A percentile compares a stretch with the other conserved stretches of the same genome.
phyloP scores from a whole-genome alignment of 2,113 vertebrate genomes.

The Eulacestoma nigropectus region DNA sequence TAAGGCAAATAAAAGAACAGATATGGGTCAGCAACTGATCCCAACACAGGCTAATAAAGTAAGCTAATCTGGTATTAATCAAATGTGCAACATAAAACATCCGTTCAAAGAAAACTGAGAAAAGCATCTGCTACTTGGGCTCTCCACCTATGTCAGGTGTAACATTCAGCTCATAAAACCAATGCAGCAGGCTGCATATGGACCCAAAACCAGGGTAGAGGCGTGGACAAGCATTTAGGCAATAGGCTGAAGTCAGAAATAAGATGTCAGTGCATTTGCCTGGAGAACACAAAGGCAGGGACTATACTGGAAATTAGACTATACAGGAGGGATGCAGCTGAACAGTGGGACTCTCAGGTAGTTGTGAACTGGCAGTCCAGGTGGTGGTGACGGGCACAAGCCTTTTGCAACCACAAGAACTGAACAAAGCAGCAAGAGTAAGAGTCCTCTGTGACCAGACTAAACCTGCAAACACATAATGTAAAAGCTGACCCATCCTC shows the following conservation, averaged over 20 bases:
- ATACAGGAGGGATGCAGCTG: neutral
- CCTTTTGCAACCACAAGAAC: neutral
- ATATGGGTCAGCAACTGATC: neutral
- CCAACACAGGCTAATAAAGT: neutral
- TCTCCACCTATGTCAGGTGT: neutral
- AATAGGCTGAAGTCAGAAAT: rapidly evolving
- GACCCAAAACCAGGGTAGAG: neutral
- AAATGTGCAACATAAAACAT: neutral
- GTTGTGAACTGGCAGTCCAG: neutral
- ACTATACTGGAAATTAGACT: neutral
- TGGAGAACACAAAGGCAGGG: neutral
- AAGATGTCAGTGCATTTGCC: neutral
- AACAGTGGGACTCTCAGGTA: neutral
- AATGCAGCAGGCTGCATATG: neutral
- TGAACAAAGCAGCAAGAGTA: neutral
- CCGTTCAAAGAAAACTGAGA: neutral
- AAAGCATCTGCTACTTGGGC: neutral
- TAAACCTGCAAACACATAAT: neutral
- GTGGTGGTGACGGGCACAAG: neutral
- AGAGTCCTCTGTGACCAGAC: neutral
- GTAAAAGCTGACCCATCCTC: neutral
- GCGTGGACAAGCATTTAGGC: neutral
- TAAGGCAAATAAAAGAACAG: neutral
- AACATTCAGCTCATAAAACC: neutral
- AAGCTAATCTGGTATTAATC: neutral